Percentiles rank a stretch among this genome's conserved stretches.
Evolutionary conservation across 2,888 invertebrate species (phyloP).

Genomic region (Helicoverpa assulta): DNA sequence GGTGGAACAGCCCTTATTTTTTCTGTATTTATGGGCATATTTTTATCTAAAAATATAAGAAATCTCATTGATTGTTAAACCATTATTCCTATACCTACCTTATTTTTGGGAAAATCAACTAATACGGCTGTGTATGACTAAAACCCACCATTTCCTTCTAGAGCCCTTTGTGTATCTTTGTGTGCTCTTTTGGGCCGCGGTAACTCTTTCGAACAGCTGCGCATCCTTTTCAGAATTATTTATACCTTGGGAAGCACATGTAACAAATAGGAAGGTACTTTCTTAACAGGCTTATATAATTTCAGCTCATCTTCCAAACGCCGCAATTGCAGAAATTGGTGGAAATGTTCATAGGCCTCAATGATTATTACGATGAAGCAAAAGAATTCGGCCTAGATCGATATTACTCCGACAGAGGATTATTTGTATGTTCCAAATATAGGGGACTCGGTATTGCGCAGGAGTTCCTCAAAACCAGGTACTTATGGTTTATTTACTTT

Average conservation of each 20-base stretch:
- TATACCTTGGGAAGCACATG: background rate
- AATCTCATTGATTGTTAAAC: background rate
- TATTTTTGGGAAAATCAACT: too few species aligned
- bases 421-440: conserved; percentile 6
- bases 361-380: background rate
- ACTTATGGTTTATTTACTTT: background rate
- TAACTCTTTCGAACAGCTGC: too few species aligned
- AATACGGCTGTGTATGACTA: too few species aligned
- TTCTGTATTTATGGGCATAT: too few species aligned
- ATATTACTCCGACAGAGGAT: background rate
- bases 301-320: background rate
- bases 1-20: too few species aligned
- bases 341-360: background rate
- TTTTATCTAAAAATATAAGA: conserved; percentile 33
- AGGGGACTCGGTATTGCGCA: conserved; percentile 19
- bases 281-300: background rate
- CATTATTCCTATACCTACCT: background rate
- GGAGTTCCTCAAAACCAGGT: conserved; percentile 16
- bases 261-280: background rate
- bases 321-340: background rate
- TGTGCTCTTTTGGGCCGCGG: too few species aligned
- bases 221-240: too few species aligned
- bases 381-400: conserved; percentile 6
- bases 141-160: too few species aligned
- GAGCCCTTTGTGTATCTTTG: too few species aligned